Percentiles rank a stretch among this genome's conserved stretches.
Evolutionary conservation across 2,113 vertebrate genomes (phyloP).

Genomic region (Protobothrops flavoviridis): DNA sequence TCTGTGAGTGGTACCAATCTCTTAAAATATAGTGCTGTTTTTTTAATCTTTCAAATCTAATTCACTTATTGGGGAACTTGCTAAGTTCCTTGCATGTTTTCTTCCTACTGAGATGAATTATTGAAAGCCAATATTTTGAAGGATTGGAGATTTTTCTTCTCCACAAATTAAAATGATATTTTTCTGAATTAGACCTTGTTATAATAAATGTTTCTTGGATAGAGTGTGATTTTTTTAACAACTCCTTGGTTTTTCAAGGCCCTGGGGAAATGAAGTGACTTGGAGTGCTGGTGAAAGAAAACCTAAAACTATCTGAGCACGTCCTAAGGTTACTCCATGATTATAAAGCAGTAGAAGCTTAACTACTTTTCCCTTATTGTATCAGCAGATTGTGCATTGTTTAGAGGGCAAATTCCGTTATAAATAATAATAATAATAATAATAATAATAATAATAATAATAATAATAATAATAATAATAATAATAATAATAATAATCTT

Average conservation of each 20-base stretch:
- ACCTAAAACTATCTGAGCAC: background rate
- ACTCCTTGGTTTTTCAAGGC: background rate
- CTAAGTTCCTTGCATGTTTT: background rate
- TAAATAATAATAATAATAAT: background rate
- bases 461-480: background rate
- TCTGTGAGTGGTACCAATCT: background rate
- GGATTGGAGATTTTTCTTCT: background rate
- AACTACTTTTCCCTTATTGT: background rate
- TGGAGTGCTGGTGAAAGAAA: background rate
- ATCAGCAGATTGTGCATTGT: background rate
- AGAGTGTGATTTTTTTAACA: background rate
- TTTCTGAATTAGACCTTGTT: background rate
- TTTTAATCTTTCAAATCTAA: background rate
- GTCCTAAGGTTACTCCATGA: background rate
- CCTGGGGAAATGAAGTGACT: background rate
- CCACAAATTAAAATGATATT: background rate
- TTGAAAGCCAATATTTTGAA: background rate
- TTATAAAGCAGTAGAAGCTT: background rate
- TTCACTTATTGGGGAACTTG: background rate
- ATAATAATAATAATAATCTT: no score
- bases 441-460: background rate
- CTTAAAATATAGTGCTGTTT: background rate
- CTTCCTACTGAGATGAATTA: background rate
- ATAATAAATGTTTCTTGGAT: background rate
- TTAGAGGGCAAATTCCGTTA: background rate